These are phyloP conservation scores for Xylocampa areola DNA, from an alignment of 2,888 invertebrate species.

Conservation along the genomic window DNA sequence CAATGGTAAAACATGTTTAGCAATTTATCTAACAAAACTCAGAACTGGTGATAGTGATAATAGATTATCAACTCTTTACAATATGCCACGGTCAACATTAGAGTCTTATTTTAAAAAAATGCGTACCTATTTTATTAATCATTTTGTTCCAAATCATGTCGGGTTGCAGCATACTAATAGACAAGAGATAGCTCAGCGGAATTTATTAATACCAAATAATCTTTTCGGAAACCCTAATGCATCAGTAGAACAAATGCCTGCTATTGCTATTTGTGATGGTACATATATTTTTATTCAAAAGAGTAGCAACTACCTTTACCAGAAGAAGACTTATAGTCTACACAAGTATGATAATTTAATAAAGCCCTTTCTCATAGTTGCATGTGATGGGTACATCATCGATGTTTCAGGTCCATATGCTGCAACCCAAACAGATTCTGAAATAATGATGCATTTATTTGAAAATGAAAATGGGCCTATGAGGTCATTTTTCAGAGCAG, in stretches of 20 bases:
- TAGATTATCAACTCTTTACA: constrained; percentile 1
- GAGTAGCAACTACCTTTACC: constrained; percentile 13
- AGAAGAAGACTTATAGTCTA: constrained; percentile 14
- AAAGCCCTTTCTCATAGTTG: constrained; percentile 29
- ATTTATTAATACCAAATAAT: neutral
- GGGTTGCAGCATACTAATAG: constrained; percentile 2
- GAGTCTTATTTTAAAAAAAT: constrained; percentile 1
- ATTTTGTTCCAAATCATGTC: constrained; percentile 1
- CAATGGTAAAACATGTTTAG: constrained; percentile 1
- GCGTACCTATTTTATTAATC: neutral
- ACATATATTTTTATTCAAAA: constrained; percentile 26
- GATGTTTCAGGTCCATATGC: constrained; percentile 27
- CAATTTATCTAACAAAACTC: constrained; percentile 1
- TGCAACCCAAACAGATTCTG: constrained; percentile 25
- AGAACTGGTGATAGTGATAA: constrained; percentile 1
- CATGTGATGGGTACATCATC: constrained; percentile 25
- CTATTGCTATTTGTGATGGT: constrained; percentile 20
- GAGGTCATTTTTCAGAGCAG: too few relatives aligned
- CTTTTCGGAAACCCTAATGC: too few relatives aligned
- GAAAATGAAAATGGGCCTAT: constrained; percentile 2
- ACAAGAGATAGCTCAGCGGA: constrained; percentile 1
- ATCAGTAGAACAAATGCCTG: neutral
- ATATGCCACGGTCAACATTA: constrained; percentile 1
- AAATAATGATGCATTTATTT: constrained; percentile 10
- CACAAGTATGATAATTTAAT: constrained; percentile 26